These are phyloP conservation scores for Gobiocypris rarus DNA, from an alignment of 2,113 vertebrate species.

Conservation along the genomic window DNA sequence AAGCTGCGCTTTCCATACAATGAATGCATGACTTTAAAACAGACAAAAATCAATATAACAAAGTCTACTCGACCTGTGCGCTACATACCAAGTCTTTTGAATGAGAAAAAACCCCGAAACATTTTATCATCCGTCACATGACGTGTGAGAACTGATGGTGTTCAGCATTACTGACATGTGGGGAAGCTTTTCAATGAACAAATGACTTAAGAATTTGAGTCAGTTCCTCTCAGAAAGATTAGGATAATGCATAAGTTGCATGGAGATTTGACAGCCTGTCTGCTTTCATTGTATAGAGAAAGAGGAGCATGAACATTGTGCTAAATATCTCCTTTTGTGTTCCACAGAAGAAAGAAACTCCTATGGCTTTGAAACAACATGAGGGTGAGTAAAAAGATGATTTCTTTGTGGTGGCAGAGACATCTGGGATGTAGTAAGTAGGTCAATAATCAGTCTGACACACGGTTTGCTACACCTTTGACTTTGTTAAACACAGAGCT, in stretches of 20 bases:
- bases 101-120: too few species aligned
- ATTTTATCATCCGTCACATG: neutral
- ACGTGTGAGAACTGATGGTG: neutral
- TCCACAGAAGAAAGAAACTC: neutral
- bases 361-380: neutral
- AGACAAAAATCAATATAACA: neutral
- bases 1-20: neutral
- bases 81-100: neutral
- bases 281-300: neutral
- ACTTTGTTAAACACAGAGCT: slow-evolving; percentile 15
- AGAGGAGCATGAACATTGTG: neutral
- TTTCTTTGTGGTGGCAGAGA: neutral
- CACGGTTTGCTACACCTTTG: slow-evolving; percentile 21
- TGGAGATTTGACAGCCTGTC: neutral
- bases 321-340: slow-evolving; percentile 6
- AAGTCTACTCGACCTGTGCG: neutral
- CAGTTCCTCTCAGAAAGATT: neutral
- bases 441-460: slow-evolving; percentile 12
- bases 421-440: slow-evolving; percentile 12
- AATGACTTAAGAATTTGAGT: neutral
- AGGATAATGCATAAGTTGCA: neutral
- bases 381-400: neutral
- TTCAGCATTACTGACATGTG: neutral
- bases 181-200: too few species aligned
- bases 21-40: neutral